Evolutionary conservation across 2,113 vertebrate species (phyloP), one percentile per base, ranked within the genome.

Genomic region (Geococcyx californianus): DNA sequence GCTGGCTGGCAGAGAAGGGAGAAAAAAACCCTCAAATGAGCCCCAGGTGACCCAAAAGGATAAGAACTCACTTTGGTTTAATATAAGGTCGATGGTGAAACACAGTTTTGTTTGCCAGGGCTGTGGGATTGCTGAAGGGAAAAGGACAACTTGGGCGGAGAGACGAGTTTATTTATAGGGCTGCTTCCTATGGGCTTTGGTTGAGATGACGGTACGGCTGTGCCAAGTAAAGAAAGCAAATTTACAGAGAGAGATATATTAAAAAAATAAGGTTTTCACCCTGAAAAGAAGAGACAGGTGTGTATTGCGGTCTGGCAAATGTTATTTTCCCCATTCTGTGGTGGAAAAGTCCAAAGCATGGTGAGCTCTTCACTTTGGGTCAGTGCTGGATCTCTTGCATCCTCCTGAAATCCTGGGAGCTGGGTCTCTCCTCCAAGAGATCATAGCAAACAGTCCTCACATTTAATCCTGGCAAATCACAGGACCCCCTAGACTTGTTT

Each of bases 321-420:
- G 16, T 16, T 31, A 17, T 81, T 82, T 66, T 44, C 23, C 59
- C 31, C 1, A 1, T 51, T 52, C 17, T 33, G 47, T 0, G 2
- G 28, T 23, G 36, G 34, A 25, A 38, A 67, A 83, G 13, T 44
- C 14, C 29, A 38, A 56, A 51, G 34, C 34, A 20, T 1, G 2
- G 51, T 0, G 12, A 74, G 23, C 4, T 69, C 29, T 63, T 59
- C 3, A 0, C 28, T 5, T 17, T 29, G 42, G 18, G n/a, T 18
- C 7, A 1, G 10, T 5, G 3, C 28, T 19, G 42, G 25, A 20
- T 31, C 45, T 18, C 2, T 0, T 19, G n/a, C 2, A 2, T 66
- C 38, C 26, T 40, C n/a, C 16, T 24, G 58, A 54, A 45, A 2
- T 5, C 33, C 9, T 8, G 29, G 36, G 9, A 82, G 8, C 5